Evolutionary conservation across 92 coral and sea anemone species (phyloP).

Genomic region (Porites cylindrica): DNA sequence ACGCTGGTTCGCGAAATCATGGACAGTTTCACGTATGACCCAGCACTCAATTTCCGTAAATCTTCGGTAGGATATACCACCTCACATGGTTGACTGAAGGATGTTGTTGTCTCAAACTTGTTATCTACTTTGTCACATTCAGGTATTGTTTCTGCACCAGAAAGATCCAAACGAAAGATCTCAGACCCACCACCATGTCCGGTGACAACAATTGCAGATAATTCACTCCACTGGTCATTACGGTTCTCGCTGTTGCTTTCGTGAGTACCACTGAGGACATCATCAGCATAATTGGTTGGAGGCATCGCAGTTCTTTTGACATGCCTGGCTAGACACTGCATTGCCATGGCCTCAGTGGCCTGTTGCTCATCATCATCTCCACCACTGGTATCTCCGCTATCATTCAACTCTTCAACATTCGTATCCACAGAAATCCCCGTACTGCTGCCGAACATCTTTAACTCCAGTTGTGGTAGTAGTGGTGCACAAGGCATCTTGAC

Average conservation of each 20-base stretch:
- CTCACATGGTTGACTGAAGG: no score
- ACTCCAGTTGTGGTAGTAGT: not conserved
- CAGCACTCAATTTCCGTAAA: constrained; percentile 5
- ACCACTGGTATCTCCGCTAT: not conserved
- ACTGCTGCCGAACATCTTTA: not conserved
- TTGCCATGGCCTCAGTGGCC: constrained; percentile 19
- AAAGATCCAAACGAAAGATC: no score
- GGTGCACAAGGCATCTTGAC: not conserved
- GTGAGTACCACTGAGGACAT: not conserved
- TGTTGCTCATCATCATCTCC: constrained; percentile 6
- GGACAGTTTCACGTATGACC: not conserved
- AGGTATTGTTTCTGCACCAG: no score
- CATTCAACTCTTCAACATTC: not conserved
- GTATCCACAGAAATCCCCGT: not conserved
- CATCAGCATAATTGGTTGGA: not conserved
- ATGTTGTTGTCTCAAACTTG: no score
- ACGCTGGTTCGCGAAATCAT: not conserved
- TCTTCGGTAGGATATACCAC: not conserved
- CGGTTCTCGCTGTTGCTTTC: not conserved
- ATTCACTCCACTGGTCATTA: not conserved
- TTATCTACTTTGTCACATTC: no score
- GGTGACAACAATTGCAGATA: not conserved
- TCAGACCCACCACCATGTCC: no score
- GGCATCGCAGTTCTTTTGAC: not conserved
- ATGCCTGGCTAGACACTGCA: constrained; percentile 7